Base-by-base conservation (phyloP, 2,888 invertebrate genomes). In the Choreutis nemorana region DNA sequence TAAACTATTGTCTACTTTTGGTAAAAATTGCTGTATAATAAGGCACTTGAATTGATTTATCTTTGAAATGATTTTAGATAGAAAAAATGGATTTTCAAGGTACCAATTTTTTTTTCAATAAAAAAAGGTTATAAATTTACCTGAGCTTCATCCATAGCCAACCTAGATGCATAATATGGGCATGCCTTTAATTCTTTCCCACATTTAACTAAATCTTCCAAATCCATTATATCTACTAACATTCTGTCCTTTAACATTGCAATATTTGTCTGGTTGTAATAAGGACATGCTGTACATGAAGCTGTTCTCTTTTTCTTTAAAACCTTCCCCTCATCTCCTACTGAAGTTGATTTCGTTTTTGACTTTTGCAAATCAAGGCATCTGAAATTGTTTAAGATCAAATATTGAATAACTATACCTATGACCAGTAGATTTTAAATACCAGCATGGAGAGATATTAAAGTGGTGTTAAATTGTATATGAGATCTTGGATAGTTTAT, bases 81-180 rank as follows among this genome's bases (percentile, higher is more conserved):
- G n/a, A n/a, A n/a, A n/a, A n/a, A n/a, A n/a, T n/a, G n/a, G n/a
- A n/a, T n/a, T n/a, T n/a, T n/a, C n/a, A n/a, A n/a, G n/a, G n/a
- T n/a, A n/a, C n/a, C n/a, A n/a, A n/a, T n/a, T n/a, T n/a, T n/a
- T n/a, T n/a, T n/a, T n/a, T n/a, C n/a, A n/a, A n/a, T n/a, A n/a
- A n/a, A n/a, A n/a, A n/a, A n/a, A n/a, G n/a, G n/a, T n/a, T n/a
- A n/a, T 9, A 25, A 31, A 26, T 32, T 29, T 45, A 80, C 80
- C 83, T 98, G 91, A 5, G 96, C 91, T 57, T 91, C 87, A 38
- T 87, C 84, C 14, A 92, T 78, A 3, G 95, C 90, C 54, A 85
- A 83, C 46, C 97, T 83, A 1, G 91, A 83, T 0, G 94, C 91
- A 66, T 97, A 99, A 77, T 98, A 99, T 0, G 97, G 94, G 65